Conservation (phyloP, 2,113 vertebrate genomes). For the Bettongia penicillata region DNA sequence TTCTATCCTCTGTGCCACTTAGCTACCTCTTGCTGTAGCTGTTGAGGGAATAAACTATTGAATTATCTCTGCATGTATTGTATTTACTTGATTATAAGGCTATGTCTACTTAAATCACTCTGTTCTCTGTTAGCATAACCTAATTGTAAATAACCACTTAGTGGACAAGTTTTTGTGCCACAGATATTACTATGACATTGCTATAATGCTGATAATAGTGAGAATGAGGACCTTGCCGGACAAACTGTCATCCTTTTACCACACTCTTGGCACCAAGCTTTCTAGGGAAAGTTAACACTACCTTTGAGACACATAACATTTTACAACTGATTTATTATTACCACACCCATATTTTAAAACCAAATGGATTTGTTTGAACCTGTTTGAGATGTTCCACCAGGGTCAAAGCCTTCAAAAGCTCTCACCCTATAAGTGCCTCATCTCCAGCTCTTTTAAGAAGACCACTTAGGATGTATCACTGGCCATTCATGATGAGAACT, state of each 20-base stretch:
- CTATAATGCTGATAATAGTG: background rate
- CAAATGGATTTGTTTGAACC: background rate
- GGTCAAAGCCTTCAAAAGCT: background rate
- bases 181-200: background rate
- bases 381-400: background rate
- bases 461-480: background rate
- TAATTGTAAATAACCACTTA: background rate
- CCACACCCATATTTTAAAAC: background rate
- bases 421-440: background rate
- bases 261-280: background rate
- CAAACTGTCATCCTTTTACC: background rate
- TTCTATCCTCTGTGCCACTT: background rate
- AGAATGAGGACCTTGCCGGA: background rate
- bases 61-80: background rate
- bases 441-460: background rate
- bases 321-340: background rate
- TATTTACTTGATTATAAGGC: background rate
- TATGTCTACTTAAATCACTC: background rate
- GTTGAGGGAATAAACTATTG: background rate
- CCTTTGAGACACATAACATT: background rate
- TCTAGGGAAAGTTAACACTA: background rate
- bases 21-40: background rate
- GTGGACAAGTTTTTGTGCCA: background rate
- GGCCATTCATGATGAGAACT: background rate
- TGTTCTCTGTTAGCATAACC: background rate